Percentiles rank a stretch among this genome's conserved stretches.
These are phyloP conservation scores for Rattus rattus DNA, from an alignment of 2,113 vertebrate species.

Conservation along the genomic window DNA sequence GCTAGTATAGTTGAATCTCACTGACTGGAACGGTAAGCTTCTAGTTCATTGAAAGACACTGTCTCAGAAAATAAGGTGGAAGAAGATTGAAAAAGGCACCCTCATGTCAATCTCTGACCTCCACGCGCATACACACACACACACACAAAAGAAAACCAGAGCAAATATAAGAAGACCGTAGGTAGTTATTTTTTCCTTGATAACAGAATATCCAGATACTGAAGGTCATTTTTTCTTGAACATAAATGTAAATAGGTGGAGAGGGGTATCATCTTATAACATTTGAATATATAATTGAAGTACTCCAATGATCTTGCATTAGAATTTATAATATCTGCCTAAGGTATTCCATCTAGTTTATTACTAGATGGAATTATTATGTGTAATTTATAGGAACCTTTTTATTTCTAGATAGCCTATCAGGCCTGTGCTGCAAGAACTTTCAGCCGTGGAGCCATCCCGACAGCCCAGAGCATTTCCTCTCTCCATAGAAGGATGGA, in stretches of 20 bases:
- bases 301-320: background rate
- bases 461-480: background rate
- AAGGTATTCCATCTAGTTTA: constrained; percentile 36
- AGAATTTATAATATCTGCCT: background rate
- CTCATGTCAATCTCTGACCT: background rate
- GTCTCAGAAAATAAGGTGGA: background rate
- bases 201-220: background rate
- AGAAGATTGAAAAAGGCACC: no score
- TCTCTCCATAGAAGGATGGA: background rate
- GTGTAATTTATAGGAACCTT: background rate
- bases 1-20: background rate
- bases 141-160: background rate
- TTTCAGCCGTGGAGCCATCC: background rate
- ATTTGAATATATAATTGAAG: constrained; percentile 28
- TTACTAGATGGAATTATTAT: background rate
- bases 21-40: background rate
- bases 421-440: background rate
- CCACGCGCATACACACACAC: background rate
- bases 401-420: background rate
- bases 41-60: background rate
- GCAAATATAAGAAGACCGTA: background rate
- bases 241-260: background rate
- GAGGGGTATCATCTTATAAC: background rate
- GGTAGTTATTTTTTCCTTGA: background rate
- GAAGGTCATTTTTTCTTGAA: constrained; percentile 18